Evolutionary conservation across 2,888 invertebrate species (phyloP), one percentile per base, ranked within the genome.

Genomic region (Candidula unifasciata): DNA sequence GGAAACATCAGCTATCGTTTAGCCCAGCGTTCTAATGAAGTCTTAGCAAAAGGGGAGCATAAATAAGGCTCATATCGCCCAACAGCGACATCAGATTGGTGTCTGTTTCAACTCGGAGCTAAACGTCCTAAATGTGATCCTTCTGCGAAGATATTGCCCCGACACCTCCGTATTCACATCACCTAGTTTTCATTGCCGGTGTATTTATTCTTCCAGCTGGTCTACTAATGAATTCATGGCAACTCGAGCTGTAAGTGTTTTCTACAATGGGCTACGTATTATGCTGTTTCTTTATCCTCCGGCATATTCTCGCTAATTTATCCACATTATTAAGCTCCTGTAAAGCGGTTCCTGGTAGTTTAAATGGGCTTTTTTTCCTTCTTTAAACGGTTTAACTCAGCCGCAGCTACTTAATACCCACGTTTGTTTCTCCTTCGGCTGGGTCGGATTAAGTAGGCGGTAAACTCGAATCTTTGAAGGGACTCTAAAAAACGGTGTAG

Each of bases 391-490:
- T 13, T n/a, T 78, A 54, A 8, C 37, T 37, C 6, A 18, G 30
- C 30, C 24, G 24, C 2, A 66, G 82, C 52, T n/a, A 76, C 76
- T 68, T 76, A 37, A 78, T 71, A 78, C 71, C 77, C 78, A 71
- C 69, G 83, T 77, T 27, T 66, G 57, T 54, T 24, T 69, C 37
- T 83, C 77, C 16, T 27, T 78, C 30, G 30, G 16, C 30, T 57
- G 35, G 77, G 16, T 0, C 30, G 78, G 71, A 71, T 80, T 57
- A 71, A 30, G 33, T 2, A 80, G 71, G 71, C 57, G 71, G 69
- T 13, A 27, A 2, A 6, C 16, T n/a, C 0, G 33, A 18, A 44
- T n/a, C 80, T 80, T 80, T 80, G 80, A 80, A 71, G 80, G 24
- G 3, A 30, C 21, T n/a, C 33, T 16, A n/a, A 80, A 71, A 54